Evolutionary conservation across 2,797 vertebrate species (phyloP), one percentile per base, ranked within the genome.

Genomic region (Megaceryle alcyon): DNA sequence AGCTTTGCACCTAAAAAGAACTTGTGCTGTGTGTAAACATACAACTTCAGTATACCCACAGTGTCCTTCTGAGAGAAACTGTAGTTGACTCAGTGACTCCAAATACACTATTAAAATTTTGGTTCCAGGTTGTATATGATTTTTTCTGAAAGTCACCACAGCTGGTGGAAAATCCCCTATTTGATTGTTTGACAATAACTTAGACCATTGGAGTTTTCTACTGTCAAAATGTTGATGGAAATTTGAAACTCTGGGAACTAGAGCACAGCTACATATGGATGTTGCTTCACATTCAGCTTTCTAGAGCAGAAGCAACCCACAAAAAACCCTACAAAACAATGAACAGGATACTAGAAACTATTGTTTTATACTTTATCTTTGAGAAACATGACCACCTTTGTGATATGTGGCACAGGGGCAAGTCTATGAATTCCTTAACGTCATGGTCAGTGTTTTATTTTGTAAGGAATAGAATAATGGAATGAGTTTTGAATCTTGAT

Each of bases 321-420:
- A 1, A 23, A 84, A 82, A 53, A 7, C 51, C 51, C 26, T 29
- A 29, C 51, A 53, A 53, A 46, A 14, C 9, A 26, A 26, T 15
- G 39, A 90, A 25, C 13, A 35, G 21, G 31, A 69, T 54, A 3
- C 20, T 79, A 64, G 22, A 91, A 94, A 46, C 23, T 14, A 2
- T n/a, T 75, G 18, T 9, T 93, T 86, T 83, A 33, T 37, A 22
- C 22, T 43, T 39, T 68, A 7, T n/a, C 56, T 57, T 22, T 35
- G 29, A 78, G 37, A 79, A 33, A 28, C n/a, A 3, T 20, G 59
- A 29, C 16, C 17, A 12, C 13, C 35, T 86, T 53, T 64, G 25
- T 72, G n/a, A 71, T 65, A 4, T 14, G 1, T 7, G 12, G 33
- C 54, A 46, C 0, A 1, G 20, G 13, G 11, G 4, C 22, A 46